Conservation (phyloP, 2,797 vertebrate species). For the Orientallactaga sibirica region DNA sequence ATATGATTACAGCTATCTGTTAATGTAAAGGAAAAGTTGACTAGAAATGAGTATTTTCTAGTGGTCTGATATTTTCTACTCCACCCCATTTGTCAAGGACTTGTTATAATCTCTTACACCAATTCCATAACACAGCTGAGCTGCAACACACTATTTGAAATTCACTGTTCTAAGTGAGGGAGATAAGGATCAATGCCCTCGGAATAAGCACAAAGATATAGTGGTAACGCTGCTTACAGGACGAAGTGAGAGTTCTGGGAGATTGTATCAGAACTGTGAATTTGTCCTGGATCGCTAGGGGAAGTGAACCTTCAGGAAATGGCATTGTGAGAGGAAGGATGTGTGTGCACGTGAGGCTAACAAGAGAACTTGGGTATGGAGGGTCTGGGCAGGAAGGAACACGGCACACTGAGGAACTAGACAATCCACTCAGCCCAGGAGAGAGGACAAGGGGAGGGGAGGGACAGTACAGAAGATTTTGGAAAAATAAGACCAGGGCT, state of each 20-base stretch:
- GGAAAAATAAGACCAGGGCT: neutral
- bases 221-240: neutral
- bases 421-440: neutral
- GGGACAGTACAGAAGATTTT: neutral
- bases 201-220: too few relatives aligned
- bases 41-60: neutral
- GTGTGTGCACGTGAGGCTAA: neutral
- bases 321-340: conserved; percentile 12
- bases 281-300: neutral
- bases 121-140: conserved; percentile 10
- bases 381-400: neutral
- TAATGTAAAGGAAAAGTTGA: conserved; percentile 7
- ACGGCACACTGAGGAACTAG: neutral
- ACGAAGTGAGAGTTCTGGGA: neutral
- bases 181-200: neutral
- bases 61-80: conserved; percentile 36
- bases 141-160: conserved; percentile 4
- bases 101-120: conserved; percentile 8
- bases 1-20: conserved; percentile 26
- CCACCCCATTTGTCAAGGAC: neutral
- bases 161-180: neutral
- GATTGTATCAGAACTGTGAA: neutral
- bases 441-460: neutral
- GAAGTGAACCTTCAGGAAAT: conserved; percentile 14
- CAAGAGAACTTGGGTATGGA: conserved; percentile 12